Conservation (phyloP, 2,113 vertebrate genomes). For the Macrotus californicus region DNA sequence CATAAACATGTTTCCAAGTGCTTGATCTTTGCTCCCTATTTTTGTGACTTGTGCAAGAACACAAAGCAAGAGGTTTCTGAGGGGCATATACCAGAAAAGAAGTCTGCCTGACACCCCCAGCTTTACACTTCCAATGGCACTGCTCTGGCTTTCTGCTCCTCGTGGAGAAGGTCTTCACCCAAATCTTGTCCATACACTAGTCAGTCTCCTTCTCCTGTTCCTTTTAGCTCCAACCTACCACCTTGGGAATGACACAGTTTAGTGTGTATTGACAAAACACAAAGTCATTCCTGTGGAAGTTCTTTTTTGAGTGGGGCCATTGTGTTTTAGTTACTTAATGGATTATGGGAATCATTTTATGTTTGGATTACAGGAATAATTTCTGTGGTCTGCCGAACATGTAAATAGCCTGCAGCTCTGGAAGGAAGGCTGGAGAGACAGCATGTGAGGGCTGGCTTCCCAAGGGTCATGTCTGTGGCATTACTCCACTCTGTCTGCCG, state of each 20-base stretch:
- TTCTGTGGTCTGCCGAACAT: background rate
- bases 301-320: background rate
- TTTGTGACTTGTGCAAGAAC: background rate
- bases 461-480: background rate
- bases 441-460: background rate
- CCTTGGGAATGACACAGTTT: background rate
- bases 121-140: background rate
- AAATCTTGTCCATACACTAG: background rate
- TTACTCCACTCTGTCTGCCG: background rate
- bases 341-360: background rate
- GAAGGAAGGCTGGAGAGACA: background rate
- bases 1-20: background rate
- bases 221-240: background rate
- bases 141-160: background rate
- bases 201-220: background rate
- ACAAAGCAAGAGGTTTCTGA: background rate
- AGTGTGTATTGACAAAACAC: background rate
- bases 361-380: background rate
- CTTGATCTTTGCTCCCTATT: background rate
- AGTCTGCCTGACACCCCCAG: background rate
- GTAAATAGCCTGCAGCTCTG: background rate
- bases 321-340: background rate
- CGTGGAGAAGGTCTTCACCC: background rate
- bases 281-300: background rate
- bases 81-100: background rate